Evolutionary conservation across 2,888 invertebrate genomes (phyloP).

Genomic region (Yponomeuta sedellus): DNA sequence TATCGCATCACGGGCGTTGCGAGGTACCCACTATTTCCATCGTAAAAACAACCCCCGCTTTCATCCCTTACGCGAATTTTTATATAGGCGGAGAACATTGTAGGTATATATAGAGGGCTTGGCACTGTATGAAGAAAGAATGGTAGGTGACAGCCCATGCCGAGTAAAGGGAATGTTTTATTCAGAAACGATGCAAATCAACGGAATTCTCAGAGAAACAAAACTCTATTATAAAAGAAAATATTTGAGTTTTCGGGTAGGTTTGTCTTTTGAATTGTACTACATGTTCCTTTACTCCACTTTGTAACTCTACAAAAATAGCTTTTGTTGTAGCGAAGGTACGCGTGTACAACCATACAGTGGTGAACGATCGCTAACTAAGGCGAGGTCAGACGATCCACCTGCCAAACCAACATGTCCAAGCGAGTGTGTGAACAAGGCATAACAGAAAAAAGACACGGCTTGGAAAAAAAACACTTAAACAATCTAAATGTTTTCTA

Average conservation of each 20-base stretch:
- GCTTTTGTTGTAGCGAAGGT: background rate
- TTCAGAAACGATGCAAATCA: background rate
- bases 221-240: background rate
- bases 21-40: constrained; percentile 41
- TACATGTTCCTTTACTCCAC: background rate
- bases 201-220: background rate
- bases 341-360: background rate
- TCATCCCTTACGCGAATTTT: constrained; percentile 39
- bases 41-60: constrained; percentile 58
- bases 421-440: too few species aligned
- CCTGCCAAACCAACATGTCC: too few species aligned
- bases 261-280: background rate
- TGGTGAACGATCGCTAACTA: too few species aligned
- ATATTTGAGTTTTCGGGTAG: background rate
- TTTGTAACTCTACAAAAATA: background rate
- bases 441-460: too few species aligned
- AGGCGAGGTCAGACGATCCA: too few species aligned
- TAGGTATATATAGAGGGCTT: background rate
- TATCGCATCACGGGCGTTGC: constrained; percentile 39
- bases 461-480: too few species aligned
- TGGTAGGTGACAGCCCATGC: constrained; percentile 4
- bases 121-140: background rate
- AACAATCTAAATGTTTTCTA: too few species aligned
- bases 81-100: constrained; percentile 22
- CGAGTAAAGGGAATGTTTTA: background rate